Conservation (phyloP, 2,113 vertebrate genomes). For the Pelecanoides urinatrix region DNA sequence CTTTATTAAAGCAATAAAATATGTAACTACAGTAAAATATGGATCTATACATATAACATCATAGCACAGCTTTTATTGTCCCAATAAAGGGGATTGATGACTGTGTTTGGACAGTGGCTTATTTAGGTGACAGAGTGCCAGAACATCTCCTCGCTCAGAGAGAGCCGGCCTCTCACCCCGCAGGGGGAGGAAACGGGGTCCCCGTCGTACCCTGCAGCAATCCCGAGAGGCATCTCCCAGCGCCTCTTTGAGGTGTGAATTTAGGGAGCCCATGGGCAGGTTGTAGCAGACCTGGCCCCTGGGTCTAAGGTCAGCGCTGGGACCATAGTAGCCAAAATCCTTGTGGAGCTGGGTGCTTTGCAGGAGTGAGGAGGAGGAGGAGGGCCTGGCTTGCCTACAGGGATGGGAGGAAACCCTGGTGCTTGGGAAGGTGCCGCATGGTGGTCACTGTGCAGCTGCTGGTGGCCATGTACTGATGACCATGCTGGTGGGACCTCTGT, state of each 20-base stretch:
- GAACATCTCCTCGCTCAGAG: not conserved
- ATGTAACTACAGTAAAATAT: slow-evolving; percentile 37
- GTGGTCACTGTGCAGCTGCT: not conserved
- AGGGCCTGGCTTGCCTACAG: not conserved
- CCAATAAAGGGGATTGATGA: not conserved
- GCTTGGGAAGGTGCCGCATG: not conserved
- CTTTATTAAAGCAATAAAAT: slow-evolving; percentile 69
- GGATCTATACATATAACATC: not conserved
- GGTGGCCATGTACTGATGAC: not conserved
- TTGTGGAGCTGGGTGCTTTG: not conserved
- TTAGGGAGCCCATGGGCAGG: not conserved
- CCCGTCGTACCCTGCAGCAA: rapidly evolving
- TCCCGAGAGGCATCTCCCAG: not conserved
- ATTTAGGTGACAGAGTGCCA: not conserved
- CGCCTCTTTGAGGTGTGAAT: not conserved
- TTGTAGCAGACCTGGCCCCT: not conserved
- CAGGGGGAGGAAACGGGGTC: not conserved
- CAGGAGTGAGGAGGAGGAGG: not conserved
- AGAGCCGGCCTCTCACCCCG: rapidly evolving
- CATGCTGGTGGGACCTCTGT: not conserved
- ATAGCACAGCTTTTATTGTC: slow-evolving; percentile 35
- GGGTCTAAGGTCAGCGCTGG: not conserved
- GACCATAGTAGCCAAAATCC: not conserved
- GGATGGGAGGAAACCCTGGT: not conserved
- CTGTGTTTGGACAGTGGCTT: not conserved